phyloP scores from a whole-genome alignment of 1,140 invertebrate genomes.

The Drosophila seguyi region DNA sequence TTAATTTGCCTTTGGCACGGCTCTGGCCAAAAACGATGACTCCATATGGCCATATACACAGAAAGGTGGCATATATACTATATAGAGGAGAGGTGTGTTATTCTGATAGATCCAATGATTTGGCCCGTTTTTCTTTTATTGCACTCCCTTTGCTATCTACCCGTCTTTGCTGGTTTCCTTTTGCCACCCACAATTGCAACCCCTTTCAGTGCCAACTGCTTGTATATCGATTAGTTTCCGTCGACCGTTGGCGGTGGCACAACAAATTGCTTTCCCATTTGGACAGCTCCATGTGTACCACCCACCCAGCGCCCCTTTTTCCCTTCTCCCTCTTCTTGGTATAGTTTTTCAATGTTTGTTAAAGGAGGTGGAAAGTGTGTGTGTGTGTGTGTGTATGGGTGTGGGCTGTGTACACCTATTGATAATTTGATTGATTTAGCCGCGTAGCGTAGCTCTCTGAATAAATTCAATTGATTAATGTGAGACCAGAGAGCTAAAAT shows the following conservation, averaged over 20 bases:
- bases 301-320: background rate
- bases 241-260: slow-evolving; percentile 38
- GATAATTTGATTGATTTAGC: slow-evolving; percentile 62
- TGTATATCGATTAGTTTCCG: slow-evolving; percentile 65
- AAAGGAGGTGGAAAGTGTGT: background rate
- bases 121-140: slow-evolving; percentile 26
- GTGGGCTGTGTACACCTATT: slow-evolving; percentile 4
- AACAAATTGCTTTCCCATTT: slow-evolving; percentile 60
- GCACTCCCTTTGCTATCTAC: background rate
- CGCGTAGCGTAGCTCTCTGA: slow-evolving; percentile 26
- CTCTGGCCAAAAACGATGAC: slow-evolving; percentile 19
- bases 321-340: background rate
- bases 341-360: slow-evolving; percentile 28
- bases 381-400: background rate
- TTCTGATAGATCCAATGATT: slow-evolving; percentile 10
- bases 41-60: slow-evolving; percentile 7
- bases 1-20: slow-evolving; percentile 39
- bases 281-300: slow-evolving; percentile 43
- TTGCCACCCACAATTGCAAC: background rate
- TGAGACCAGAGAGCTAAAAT: background rate
- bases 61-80: no score
- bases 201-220: slow-evolving; percentile 53
- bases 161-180: slow-evolving; percentile 15
- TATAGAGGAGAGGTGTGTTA: background rate
- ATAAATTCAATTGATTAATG: slow-evolving; percentile 47